Conservation (phyloP, 2,888 invertebrate genomes). For the Cistogaster globosa region DNA sequence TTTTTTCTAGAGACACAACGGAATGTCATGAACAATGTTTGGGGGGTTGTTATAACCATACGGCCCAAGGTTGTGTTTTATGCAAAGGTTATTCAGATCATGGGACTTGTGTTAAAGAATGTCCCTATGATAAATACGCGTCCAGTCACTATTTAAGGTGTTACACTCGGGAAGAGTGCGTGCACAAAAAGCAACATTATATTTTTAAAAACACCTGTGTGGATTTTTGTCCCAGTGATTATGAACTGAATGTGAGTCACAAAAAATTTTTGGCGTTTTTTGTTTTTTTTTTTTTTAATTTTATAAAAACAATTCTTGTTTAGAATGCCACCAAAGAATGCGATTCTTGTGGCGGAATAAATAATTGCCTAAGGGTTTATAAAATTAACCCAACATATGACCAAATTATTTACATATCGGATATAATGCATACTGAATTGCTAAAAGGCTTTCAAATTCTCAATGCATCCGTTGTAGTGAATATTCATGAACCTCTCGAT, state of each 20-base stretch:
- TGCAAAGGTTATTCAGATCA: constrained; percentile 86
- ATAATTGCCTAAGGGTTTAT: constrained; percentile 75
- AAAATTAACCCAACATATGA: constrained; percentile 43
- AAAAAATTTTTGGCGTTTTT: neutral
- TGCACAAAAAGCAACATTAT: constrained; percentile 75
- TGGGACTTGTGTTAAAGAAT: constrained; percentile 85
- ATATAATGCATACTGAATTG: constrained; percentile 87
- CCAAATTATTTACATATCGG: constrained; percentile 83
- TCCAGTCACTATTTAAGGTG: constrained; percentile 84
- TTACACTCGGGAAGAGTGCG: constrained; percentile 88
- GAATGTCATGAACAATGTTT: constrained; percentile 90
- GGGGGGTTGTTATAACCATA: constrained; percentile 87
- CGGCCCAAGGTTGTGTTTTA: constrained; percentile 85
- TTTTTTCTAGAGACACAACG: constrained; percentile 70
- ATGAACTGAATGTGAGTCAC: constrained; percentile 69
- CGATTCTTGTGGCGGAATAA: constrained; percentile 68
- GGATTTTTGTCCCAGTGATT: constrained; percentile 75
- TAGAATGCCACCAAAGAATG: constrained; percentile 65
- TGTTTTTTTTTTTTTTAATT: neutral
- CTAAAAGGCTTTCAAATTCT: constrained; percentile 91
- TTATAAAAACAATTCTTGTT: neutral
- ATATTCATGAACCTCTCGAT: constrained; percentile 82
- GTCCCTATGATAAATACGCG: constrained; percentile 87
- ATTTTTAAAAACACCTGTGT: constrained; percentile 73
- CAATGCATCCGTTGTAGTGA: constrained; percentile 87